Evolutionary conservation across 2,888 invertebrate species (phyloP), one percentile per base, ranked within the genome.

Genomic region (Flabesymbios commensalis): DNA sequence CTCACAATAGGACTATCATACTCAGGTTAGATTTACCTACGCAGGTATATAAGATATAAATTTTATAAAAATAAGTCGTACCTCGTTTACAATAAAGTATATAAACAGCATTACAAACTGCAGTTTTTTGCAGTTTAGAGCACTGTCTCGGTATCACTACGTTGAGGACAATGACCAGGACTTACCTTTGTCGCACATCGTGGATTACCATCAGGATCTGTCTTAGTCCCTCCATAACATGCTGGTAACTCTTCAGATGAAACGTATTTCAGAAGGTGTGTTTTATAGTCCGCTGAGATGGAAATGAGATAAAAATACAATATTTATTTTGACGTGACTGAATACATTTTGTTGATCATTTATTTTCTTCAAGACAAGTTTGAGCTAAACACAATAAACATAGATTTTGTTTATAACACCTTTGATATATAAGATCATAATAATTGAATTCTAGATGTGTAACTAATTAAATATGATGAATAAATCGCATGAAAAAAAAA

Each of bases 281-380:
- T 82, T 75, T 90, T 87, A 91, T 92, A 93, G 47, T 73, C 73
- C 47, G 68, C 76, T 17, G 88, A 31, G 36, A 53, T 5, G 39
- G 45, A n/a, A 19, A 53, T 39, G 14, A 29, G 2, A 49, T 45
- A 14, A 28, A 4, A 1, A 26, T 26, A 19, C 14, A 22, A 19
- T 26, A 14, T 28, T 17, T 22, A 2, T 14, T 14, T 28, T 17
- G 2, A 45, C 31, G 10, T n/a, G 10, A 5, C 3, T 26, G 5
- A 4, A 45, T 17, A 45, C 7, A 45, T 49, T 10, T 45, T 19
- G 19, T 7, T 7, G 7, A 14, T 17, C 7, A 17, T 10, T 19
- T 22, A 19, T 19, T 45, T 19, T 17, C 7, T 17, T 14, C 7
- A 19, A 14, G 19, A 7, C 19, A 19, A 45, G 10, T 19, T 17